phyloP scores from a whole-genome alignment of 2,888 invertebrate species.

The Laothoe populi region DNA sequence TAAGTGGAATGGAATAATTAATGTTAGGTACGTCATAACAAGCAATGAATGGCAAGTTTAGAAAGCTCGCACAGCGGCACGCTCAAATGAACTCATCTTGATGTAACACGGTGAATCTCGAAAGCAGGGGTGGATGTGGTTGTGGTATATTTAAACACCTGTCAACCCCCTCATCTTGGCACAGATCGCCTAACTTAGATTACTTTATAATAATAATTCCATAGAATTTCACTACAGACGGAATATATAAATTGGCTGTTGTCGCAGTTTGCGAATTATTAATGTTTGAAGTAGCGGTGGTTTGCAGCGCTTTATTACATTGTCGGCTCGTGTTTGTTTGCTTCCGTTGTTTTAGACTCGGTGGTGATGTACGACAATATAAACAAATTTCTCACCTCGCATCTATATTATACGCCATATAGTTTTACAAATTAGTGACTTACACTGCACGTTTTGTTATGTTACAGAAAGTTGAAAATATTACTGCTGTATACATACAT shows the following conservation, averaged over 20 bases:
- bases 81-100: conserved; percentile 58
- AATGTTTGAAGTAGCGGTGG: conserved; percentile 62
- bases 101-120: conserved; percentile 62
- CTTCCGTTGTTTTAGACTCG: conserved; percentile 56
- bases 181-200: conserved; percentile 77
- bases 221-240: conserved; percentile 68
- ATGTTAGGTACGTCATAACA: conserved; percentile 17
- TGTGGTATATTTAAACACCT: conserved; percentile 77
- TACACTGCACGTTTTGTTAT: no score
- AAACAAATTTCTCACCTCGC: conserved; percentile 30
- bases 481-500: no score
- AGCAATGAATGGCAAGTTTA: conserved; percentile 56
- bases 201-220: conserved; percentile 81
- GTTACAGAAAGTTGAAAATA: no score
- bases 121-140: conserved; percentile 54
- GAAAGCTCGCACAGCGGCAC: conserved; percentile 60
- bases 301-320: conserved; percentile 62
- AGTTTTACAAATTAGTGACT: background rate
- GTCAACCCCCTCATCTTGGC: conserved; percentile 69
- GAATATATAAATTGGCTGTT: conserved; percentile 73
- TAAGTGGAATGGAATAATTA: conserved; percentile 2
- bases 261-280: conserved; percentile 70
- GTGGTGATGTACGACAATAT: conserved; percentile 66
- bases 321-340: conserved; percentile 56
- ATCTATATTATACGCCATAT: background rate